These are phyloP conservation scores for Halisarca cf. caerulea DNA, from an alignment of 37 sponge, comb jelly and placozoan species.

Conservation along the genomic window DNA sequence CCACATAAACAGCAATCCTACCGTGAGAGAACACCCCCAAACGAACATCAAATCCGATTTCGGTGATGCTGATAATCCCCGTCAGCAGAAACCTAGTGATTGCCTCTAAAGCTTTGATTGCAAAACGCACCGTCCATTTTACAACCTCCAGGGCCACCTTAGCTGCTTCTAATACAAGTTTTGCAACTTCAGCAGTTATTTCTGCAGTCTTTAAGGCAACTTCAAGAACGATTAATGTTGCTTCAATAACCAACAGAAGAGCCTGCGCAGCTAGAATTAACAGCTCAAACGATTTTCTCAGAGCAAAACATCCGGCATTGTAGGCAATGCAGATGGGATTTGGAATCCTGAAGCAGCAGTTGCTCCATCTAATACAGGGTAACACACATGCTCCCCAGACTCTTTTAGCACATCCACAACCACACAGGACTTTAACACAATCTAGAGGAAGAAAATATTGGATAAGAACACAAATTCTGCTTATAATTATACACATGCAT, in stretches of 20 bases:
- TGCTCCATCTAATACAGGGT: not conserved
- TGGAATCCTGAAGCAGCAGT: conserved; percentile 30
- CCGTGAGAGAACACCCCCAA: not conserved
- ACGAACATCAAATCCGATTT: conserved; percentile 20
- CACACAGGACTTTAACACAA: conserved; percentile 10
- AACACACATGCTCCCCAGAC: conserved; percentile 26
- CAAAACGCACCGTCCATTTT: not conserved
- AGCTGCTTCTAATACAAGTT: not conserved
- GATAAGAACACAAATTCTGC: not conserved
- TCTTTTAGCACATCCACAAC: not conserved
- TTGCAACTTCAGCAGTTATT: not conserved
- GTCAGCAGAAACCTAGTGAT: not conserved
- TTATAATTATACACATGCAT: too few relatives aligned
- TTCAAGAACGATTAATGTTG: not conserved
- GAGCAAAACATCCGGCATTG: conserved; percentile 8
- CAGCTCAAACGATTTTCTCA: not conserved
- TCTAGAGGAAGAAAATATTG: not conserved
- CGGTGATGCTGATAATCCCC: conserved; percentile 2
- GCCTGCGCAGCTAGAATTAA: not conserved
- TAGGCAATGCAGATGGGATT: conserved; percentile 3
- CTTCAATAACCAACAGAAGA: not conserved
- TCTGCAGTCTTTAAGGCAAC: not conserved
- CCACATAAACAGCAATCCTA: not conserved
- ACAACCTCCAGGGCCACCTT: conserved; percentile 7
- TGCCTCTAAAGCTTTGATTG: not conserved